Base-by-base conservation (phyloP, 1,140 invertebrate species). In the Zaprionus vittiger region DNA sequence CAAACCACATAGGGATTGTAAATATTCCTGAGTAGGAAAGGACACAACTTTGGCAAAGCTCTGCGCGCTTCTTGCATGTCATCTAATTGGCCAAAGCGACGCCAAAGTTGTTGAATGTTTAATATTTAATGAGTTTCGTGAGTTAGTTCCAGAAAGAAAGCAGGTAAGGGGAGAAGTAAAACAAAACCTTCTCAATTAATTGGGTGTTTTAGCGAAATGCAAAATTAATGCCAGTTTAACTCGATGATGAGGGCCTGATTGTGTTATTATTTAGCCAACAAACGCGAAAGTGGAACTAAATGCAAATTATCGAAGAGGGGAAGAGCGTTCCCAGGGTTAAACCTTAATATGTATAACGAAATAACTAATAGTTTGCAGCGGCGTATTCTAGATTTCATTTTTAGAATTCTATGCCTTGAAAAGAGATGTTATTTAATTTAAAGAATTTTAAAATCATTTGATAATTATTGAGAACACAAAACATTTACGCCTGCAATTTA, bases 181-280 rank as follows among this genome's bases (percentile, higher is more conserved):
- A 2, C 1, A 7, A 49, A 28, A 22, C 47, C 44, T 22, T 5
- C 24, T 66, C 81, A 64, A 85, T 78, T 74, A 74, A 78, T 81
- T 78, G 69, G 70, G 77, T 61, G 78, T 77, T 81, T 75, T 31
- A 55, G 78, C 68, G 28, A 81, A 76, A 84, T 87, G 73, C 81
- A 79, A 90, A 87, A 84, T 90, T 84, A 76, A 87, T 90, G 83
- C 57, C 28, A 70, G 41, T 76, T 82, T 72, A 73, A 69, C 79
- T 55, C 31, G 68, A 68, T 75, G 76, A 83, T 87, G 73, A 67
- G 44, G 38, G 83, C 57, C 62, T 77, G 66, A 80, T 83, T 75
- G 81, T 77, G 75, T 28, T 70, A 72, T 83, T 86, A 89, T 86
- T 86, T 70, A 59, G 61, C 67, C 67, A 47, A 59, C 47, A 68